phyloP scores from a whole-genome alignment of 53 echinoderm and acorn worm genomes.

The Actinopyga echinites region DNA sequence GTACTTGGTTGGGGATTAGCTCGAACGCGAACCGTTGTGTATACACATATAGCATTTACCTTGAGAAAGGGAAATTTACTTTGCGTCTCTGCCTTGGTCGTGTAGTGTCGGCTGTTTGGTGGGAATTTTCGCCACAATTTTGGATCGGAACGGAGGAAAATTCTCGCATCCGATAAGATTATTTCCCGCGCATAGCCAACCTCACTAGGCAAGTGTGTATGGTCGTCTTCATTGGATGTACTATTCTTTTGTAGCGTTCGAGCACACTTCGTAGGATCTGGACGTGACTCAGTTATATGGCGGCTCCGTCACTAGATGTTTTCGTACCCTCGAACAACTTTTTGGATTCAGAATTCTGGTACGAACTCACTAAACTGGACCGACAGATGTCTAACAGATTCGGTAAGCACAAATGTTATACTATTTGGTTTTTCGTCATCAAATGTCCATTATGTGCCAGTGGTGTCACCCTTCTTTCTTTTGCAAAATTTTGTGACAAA shows the following conservation, averaged over 20 bases:
- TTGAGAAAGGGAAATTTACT: conserved; percentile 41
- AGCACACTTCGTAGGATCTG: conserved; percentile 1
- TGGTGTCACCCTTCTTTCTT: neutral
- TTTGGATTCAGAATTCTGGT: conserved; percentile 49
- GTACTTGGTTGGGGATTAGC: conserved; percentile 47
- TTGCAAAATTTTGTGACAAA: neutral
- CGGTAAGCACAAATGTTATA: conserved; percentile 29
- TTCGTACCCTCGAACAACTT: conserved; percentile 23
- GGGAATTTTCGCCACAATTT: conserved; percentile 43
- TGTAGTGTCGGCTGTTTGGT: conserved; percentile 50
- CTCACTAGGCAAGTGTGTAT: conserved; percentile 5
- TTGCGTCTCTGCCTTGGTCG: conserved; percentile 46
- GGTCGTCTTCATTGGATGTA: conserved; percentile 25
- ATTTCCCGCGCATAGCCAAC: conserved; percentile 48
- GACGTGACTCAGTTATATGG: conserved; percentile 28
- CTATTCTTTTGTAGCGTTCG: conserved; percentile 4
- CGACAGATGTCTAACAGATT: conserved; percentile 28
- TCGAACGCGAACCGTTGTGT: conserved; percentile 34
- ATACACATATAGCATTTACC: conserved; percentile 49
- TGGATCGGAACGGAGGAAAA: conserved; percentile 36
- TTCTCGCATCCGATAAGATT: conserved; percentile 50
- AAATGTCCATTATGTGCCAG: neutral
- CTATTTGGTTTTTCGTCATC: neutral
- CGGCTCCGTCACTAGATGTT: conserved; percentile 33
- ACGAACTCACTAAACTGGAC: conserved; percentile 29